These are phyloP conservation scores for Fukomys damarensis DNA, from an alignment of 2,113 vertebrate genomes.

Conservation along the genomic window DNA sequence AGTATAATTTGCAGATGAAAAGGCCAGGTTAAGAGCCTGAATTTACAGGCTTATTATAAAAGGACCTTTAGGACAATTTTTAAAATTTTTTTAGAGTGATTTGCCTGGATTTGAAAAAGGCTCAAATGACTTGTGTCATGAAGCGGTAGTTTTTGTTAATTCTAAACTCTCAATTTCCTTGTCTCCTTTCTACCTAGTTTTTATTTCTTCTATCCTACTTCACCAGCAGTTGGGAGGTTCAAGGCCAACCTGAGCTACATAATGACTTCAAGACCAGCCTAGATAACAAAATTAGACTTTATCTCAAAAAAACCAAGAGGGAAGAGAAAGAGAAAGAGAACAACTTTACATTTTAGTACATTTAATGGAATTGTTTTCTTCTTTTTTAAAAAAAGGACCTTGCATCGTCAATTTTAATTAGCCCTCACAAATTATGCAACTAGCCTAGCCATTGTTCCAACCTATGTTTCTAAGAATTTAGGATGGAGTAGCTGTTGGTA, in stretches of 20 bases:
- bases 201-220: background rate
- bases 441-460: background rate
- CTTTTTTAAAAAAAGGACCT: background rate
- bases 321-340: background rate
- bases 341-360: conserved; percentile 22
- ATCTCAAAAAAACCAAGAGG: background rate
- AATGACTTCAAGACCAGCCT: background rate
- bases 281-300: background rate
- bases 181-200: background rate
- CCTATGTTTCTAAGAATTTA: background rate
- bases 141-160: background rate
- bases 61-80: background rate
- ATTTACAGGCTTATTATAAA: background rate
- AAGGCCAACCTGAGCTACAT: background rate
- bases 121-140: background rate
- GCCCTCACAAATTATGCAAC: background rate
- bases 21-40: background rate
- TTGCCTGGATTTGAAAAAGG: background rate
- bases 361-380: background rate
- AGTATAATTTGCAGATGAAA: background rate
- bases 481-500: background rate
- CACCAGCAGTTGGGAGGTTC: background rate
- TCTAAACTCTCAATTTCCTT: background rate
- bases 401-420: conserved; percentile 50
- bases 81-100: background rate